A percentile compares a stretch with the other conserved stretches of the same genome.
These are phyloP conservation scores for Scomber colias DNA, from an alignment of 2,113 vertebrate species.

Conservation along the genomic window DNA sequence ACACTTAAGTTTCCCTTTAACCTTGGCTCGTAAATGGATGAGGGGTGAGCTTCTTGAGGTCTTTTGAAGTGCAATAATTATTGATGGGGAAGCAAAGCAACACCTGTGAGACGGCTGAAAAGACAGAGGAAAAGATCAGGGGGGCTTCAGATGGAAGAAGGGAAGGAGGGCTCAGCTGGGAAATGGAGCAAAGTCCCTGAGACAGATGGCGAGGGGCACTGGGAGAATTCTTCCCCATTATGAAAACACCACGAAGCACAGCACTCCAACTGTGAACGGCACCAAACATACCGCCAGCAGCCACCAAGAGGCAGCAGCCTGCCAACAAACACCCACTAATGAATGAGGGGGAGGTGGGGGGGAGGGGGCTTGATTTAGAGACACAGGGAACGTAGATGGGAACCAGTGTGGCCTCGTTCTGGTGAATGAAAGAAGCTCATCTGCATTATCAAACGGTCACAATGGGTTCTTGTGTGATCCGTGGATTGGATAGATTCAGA, in stretches of 20 bases:
- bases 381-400: constrained; percentile 16
- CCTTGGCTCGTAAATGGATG: background rate
- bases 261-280: constrained; percentile 58
- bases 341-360: constrained; percentile 21
- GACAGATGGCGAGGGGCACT: constrained; percentile 62
- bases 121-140: background rate
- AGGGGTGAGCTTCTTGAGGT: background rate
- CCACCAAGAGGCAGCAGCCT: constrained; percentile 63
- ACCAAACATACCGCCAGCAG: constrained; percentile 34
- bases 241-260: constrained; percentile 50
- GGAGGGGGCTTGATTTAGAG: constrained; percentile 25
- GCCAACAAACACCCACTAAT: constrained; percentile 57
- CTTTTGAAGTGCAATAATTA: background rate
- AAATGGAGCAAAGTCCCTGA: constrained; percentile 40
- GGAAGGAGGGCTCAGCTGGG: constrained; percentile 21
- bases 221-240: constrained; percentile 43
- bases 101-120: constrained; percentile 22
- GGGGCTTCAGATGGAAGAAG: constrained; percentile 21
- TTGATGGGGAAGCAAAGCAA: constrained; percentile 14
- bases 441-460: constrained; percentile 41
- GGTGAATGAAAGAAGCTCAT: constrained; percentile 28
- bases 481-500: constrained; percentile 51
- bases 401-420: background rate
- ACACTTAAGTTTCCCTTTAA: too few relatives aligned
- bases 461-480: constrained; percentile 12